These are phyloP conservation scores for Maconellicoccus hirsutus DNA, from an alignment of 1,140 invertebrate species.

Conservation along the genomic window DNA sequence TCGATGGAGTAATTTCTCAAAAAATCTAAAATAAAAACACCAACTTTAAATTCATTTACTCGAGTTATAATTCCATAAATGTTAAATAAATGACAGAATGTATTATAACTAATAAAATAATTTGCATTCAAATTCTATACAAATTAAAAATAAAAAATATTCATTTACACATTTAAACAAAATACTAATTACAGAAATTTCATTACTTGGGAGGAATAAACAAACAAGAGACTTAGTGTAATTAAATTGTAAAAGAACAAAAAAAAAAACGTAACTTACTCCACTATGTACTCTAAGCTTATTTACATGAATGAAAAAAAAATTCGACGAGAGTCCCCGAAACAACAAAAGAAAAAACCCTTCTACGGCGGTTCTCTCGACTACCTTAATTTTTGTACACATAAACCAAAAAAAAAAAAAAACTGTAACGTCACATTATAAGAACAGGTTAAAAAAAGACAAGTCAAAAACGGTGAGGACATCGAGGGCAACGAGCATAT, in stretches of 20 bases:
- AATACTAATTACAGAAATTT: background rate
- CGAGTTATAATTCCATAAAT: background rate
- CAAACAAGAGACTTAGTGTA: background rate
- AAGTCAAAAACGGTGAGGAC: too few relatives aligned
- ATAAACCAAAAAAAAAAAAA: too few relatives aligned
- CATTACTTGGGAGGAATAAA: background rate
- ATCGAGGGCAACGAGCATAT: too few relatives aligned
- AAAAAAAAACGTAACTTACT: background rate
- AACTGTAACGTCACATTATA: too few relatives aligned
- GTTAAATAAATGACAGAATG: constrained; percentile 9
- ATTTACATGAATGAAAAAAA: background rate
- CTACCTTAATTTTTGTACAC: too few relatives aligned
- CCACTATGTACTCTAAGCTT: background rate
- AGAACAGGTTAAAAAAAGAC: too few relatives aligned
- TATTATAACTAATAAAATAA: constrained; percentile 1
- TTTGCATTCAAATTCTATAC: constrained; percentile 2
- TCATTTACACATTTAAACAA: background rate
- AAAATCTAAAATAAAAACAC: too few relatives aligned
- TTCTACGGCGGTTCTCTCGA: too few relatives aligned
- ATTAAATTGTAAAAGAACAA: background rate
- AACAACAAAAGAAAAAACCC: too few relatives aligned
- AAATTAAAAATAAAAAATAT: constrained; percentile 10
- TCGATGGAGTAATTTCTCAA: too few relatives aligned
- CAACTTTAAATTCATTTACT: too few relatives aligned
- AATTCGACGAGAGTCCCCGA: too few relatives aligned